Evolutionary conservation across 2,113 vertebrate genomes (phyloP), one percentile per base, ranked within the genome.

Genomic region (Xyliphius kryptos): DNA sequence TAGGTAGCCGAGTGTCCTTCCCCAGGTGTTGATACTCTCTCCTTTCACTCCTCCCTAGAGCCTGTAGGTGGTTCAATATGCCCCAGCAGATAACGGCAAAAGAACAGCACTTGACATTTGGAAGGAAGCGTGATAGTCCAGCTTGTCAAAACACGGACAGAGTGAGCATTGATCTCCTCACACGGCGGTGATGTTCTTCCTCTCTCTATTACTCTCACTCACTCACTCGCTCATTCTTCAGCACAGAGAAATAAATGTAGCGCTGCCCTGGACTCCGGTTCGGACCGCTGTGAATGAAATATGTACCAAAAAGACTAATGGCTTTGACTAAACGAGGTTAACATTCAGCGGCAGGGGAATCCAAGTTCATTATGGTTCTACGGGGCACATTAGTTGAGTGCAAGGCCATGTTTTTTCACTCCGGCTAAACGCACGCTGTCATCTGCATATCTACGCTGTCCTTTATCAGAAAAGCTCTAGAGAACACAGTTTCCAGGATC

Each of bases 101-200:
- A 74, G 66, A 74, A 66, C 73, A 68, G 48, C 48, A 41, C 47
- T 66, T 74, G 69, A 71, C 73, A 74, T 74, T 74, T 74, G 69
- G 63, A 74, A 66, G 68, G 56, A 43, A 60, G 73, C 69, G 51
- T 59, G 67, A 71, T 70, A 71, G 61, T 62, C 55, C 68, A 63
- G 49, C 17, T 58, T 57, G 69, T 71, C 72, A 74, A 74, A 66
- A 74, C 73, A 74, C n/a, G 52, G 66, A 71, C 63, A 61, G 48
- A 67, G 61, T 52, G 44, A 63, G 56, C 69, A 74, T 71, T 71
- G 73, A 74, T 74, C 69, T 71, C 47, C 63, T 51, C 46, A 43
- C n/a, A 15, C 56, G 13, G 56, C 52, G 56, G 56, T 56, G 60
- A 63, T 59, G 56, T 52, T 68, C 19, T 56, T 41, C 48, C 67